Conservation (phyloP, 2,797 vertebrate species). For the Danio choprae region DNA sequence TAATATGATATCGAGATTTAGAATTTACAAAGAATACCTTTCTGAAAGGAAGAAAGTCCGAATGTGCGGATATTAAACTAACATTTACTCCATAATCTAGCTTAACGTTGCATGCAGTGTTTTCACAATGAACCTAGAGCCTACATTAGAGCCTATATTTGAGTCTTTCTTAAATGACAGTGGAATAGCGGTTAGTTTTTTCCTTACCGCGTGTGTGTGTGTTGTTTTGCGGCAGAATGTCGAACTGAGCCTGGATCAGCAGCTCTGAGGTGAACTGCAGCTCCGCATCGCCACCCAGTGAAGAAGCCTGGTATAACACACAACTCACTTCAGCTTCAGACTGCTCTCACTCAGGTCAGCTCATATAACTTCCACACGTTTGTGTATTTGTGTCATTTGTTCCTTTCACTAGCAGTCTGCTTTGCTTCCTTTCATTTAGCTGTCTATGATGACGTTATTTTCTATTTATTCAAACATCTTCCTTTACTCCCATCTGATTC, state of each 20-base stretch:
- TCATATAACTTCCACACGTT: neutral
- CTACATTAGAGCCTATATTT: too few species aligned
- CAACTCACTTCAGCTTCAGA: neutral
- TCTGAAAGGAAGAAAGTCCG: too few species aligned
- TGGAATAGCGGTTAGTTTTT: too few species aligned
- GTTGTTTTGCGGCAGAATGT: conserved; percentile 10
- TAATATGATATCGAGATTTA: too few species aligned
- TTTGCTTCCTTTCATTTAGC: neutral
- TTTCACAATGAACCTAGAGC: too few species aligned
- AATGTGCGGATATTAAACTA: too few species aligned
- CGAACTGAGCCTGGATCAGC: conserved; percentile 69
- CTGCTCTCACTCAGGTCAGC: neutral
- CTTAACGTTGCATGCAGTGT: too few species aligned
- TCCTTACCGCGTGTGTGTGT: neutral
- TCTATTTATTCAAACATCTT: too few species aligned
- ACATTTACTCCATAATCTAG: too few species aligned
- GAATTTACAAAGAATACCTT: too few species aligned
- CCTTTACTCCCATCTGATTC: too few species aligned
- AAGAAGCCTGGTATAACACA: conserved; percentile 8
- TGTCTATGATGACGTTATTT: neutral
- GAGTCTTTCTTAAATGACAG: too few species aligned
- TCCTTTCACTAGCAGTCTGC: neutral
- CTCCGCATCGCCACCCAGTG: conserved; percentile 52
- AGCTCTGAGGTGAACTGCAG: conserved; percentile 67
- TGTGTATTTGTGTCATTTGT: neutral